These are phyloP conservation scores for Latrodectus geometricus DNA, from an alignment of 1,140 invertebrate genomes.

Conservation along the genomic window DNA sequence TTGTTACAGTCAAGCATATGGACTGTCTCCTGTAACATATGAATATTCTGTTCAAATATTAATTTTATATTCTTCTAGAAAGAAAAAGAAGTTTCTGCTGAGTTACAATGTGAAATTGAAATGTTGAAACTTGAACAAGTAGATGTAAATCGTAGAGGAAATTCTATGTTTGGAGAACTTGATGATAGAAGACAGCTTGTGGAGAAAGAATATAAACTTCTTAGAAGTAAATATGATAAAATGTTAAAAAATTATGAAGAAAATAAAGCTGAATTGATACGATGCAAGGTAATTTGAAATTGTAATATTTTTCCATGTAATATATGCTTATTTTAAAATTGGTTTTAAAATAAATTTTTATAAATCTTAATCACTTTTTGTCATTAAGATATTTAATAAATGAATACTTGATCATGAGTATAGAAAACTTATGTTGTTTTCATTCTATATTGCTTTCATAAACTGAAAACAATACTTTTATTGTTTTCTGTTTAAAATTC, in stretches of 20 bases:
- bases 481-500: no score
- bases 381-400: no score
- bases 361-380: not conserved
- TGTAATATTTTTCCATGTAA: not conserved
- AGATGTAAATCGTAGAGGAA: conserved; percentile 49
- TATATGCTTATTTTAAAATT: not conserved
- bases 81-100: conserved; percentile 17
- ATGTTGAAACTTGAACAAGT: conserved; percentile 38
- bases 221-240: conserved; percentile 18
- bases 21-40: not conserved
- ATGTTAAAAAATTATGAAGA: conserved; percentile 20
- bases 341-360: not conserved
- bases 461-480: no score
- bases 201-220: conserved; percentile 39
- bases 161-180: conserved; percentile 56
- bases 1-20: not conserved
- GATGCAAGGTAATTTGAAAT: conserved; percentile 26
- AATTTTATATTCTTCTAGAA: conserved; percentile 22
- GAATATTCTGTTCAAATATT: not conserved
- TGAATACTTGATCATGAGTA: not conserved
- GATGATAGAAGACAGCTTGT: conserved; percentile 51
- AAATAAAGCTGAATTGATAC: not conserved
- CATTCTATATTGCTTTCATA: no score
- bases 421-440: not conserved
- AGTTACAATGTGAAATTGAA: conserved; percentile 50